Percentiles rank a stretch among this genome's conserved stretches.
Evolutionary conservation across 1,140 invertebrate genomes (phyloP).

Genomic region (Papilio polytes): DNA sequence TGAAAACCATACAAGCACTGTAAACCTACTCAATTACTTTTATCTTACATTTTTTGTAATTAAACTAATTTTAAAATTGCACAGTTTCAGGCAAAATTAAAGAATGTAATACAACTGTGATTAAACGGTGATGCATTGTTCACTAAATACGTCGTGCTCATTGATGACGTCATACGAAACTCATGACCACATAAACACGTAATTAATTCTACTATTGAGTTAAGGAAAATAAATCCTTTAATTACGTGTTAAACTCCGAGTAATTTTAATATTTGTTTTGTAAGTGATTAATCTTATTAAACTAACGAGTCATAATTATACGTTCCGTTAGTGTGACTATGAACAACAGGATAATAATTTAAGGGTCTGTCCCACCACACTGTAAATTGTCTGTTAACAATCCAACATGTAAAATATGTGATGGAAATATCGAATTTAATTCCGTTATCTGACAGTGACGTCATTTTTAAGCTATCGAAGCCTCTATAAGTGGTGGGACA

Average conservation of each 20-base stretch:
- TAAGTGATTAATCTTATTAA: background rate
- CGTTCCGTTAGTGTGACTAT: background rate
- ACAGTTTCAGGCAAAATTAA: too few species aligned
- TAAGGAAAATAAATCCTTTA: background rate
- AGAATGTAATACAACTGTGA: background rate
- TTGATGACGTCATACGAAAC: background rate
- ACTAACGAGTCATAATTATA: background rate
- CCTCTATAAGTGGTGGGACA: too few species aligned
- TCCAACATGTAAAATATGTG: too few species aligned
- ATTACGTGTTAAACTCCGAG: constrained; percentile 3
- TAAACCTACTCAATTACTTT: too few species aligned
- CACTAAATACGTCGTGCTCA: background rate
- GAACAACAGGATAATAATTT: background rate
- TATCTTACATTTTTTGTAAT: too few species aligned
- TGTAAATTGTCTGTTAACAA: too few species aligned
- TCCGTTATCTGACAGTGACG: too few species aligned
- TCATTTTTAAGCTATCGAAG: too few species aligned
- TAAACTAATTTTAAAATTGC: too few species aligned
- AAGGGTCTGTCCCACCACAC: background rate
- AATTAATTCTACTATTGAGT: background rate
- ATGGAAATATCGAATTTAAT: too few species aligned
- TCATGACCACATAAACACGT: background rate
- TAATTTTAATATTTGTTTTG: constrained; percentile 8
- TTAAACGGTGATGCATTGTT: background rate
- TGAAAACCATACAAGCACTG: too few species aligned